Evolutionary conservation across 2,888 invertebrate genomes (phyloP), one percentile per base, ranked within the genome.

Genomic region (Hemaris fuciformis): DNA sequence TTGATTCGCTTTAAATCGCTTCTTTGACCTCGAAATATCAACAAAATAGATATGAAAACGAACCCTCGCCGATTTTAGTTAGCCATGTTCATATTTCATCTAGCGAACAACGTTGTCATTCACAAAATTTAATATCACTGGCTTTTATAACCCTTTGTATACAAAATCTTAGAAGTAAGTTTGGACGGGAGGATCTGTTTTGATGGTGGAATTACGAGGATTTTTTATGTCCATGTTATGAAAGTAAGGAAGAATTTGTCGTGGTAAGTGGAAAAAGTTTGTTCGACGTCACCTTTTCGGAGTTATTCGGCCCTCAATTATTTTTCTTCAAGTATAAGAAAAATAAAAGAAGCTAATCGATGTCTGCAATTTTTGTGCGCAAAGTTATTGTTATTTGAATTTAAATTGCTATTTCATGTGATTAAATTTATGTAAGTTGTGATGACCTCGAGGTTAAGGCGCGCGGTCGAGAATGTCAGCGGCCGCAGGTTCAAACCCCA

Each of bases 41-140:
- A 38, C n/a, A n/a, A n/a, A 38, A n/a, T 38, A 38, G 38, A 4
- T 38, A 38, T 5, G 13, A 38, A 13, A 38, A 38, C 38, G n/a
- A 38, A n/a, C 38, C 38, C 38, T n/a, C n/a, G n/a, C n/a, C n/a
- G n/a, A n/a, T 13, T 38, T 38, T n/a, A n/a, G 31, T 53, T 27
- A 31, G 31, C 53, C 18, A 53, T 53, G 18, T 53, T 59, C 45
- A 34, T 45, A 31, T 59, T 59, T 45, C 31, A 18, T 34, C 18
- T 31, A 48, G 25, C 59, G 15, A 57, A 57, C 45, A 57, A 38
- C 42, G 34, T 43, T 57, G 57, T 31, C 57, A 57, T 60, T 56
- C 57, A 10, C 13, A 41, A 63, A 63, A 63, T 63, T 63, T 60
- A 63, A 63, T 63, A 62, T 27, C 31, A 53, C 27, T 15, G 0